phyloP scores from a whole-genome alignment of 2,888 invertebrate genomes.

The Drosophila dives region DNA sequence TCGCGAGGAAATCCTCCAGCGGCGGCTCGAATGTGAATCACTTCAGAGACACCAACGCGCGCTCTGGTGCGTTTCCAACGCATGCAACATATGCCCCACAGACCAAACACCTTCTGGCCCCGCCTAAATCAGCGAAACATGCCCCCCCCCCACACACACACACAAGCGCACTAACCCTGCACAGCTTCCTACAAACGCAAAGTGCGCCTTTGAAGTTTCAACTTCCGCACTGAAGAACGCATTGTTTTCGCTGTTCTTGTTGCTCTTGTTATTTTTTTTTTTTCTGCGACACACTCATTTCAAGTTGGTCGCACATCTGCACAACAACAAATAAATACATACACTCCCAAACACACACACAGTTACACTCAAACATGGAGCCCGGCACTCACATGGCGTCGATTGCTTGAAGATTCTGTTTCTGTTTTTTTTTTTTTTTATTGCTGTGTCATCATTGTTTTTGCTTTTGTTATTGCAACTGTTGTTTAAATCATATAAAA shows the following conservation, averaged over 20 bases:
- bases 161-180: conserved; percentile 31
- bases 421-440: conserved; percentile 21
- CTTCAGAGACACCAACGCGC: conserved; percentile 56
- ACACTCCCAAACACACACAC: not conserved
- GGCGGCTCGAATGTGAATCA: conserved; percentile 64
- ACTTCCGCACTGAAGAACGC: conserved; percentile 71
- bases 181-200: conserved; percentile 67
- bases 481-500: conserved; percentile 64
- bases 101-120: not conserved
- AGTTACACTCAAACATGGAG: conserved; percentile 1
- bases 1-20: conserved; percentile 19
- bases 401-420: conserved; percentile 33
- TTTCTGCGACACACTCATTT: conserved; percentile 67
- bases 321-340: conserved; percentile 25
- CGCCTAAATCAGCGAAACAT: too few species aligned
- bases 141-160: too few species aligned
- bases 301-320: conserved; percentile 72
- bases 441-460: conserved; percentile 31
- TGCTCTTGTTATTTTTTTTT: conserved; percentile 25
- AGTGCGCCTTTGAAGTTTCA: conserved; percentile 79
- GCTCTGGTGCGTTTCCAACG: conserved; percentile 46
- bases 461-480: conserved; percentile 29
- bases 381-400: conserved; percentile 14
- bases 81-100: conserved; percentile 17
- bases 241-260: conserved; percentile 45